phyloP scores from a whole-genome alignment of 2,113 vertebrate species.

The Eclectus roratus region DNA sequence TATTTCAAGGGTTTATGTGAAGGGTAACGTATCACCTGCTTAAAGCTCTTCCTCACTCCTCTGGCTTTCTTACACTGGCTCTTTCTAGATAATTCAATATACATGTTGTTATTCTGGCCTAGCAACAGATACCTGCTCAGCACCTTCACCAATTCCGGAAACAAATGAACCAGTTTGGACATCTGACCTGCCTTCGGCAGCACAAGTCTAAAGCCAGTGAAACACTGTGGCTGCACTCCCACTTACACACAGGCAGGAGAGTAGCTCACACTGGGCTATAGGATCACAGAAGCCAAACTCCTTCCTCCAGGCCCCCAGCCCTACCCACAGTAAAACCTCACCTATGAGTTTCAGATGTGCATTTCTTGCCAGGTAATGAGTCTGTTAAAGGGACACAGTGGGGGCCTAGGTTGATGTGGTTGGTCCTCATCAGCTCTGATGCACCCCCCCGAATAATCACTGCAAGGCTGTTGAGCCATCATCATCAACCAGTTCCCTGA shows the following conservation, averaged over 20 bases:
- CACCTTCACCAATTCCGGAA: too few species aligned
- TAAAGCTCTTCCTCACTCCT: neutral
- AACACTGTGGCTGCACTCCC: too few species aligned
- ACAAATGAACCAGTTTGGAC: too few species aligned
- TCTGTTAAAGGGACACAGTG: neutral
- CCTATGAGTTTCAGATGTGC: neutral
- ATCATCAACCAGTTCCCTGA: neutral
- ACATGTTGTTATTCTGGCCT: too few species aligned
- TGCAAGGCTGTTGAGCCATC: neutral
- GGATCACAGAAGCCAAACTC: neutral
- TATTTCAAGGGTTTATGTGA: neutral
- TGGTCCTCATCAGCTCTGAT: neutral
- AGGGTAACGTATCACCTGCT: neutral
- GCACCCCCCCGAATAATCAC: neutral
- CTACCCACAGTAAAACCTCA: neutral
- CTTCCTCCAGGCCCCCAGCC: neutral
- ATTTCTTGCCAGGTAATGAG: neutral
- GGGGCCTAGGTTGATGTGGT: neutral
- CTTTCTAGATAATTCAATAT: neutral
- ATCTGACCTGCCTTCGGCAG: too few species aligned
- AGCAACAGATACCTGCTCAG: too few species aligned
- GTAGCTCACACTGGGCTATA: accelerated
- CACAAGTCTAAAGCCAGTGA: too few species aligned
- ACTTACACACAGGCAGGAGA: too few species aligned
- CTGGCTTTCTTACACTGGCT: neutral